These are phyloP conservation scores for Anseranas semipalmata DNA, from an alignment of 2,113 vertebrate species.

Conservation along the genomic window DNA sequence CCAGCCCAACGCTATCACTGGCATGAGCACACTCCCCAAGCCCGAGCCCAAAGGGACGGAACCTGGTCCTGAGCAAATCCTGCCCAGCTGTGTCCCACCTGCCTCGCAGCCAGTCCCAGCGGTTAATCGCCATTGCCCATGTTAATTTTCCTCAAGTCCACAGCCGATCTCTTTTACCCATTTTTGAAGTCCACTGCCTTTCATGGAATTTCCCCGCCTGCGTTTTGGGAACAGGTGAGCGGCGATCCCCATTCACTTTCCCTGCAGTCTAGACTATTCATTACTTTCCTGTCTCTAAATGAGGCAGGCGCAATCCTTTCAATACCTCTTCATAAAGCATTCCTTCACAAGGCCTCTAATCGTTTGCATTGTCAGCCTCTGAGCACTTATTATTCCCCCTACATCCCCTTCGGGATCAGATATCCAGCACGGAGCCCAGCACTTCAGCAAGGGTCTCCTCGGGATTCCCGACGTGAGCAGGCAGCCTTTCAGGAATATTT, in stretches of 20 bases:
- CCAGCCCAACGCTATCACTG: neutral
- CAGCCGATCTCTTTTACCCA: neutral
- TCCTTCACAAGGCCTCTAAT: constrained; percentile 63
- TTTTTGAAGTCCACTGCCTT: constrained; percentile 47
- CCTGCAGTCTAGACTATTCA: constrained; percentile 70
- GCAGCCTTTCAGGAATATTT: neutral
- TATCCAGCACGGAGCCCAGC: constrained; percentile 30
- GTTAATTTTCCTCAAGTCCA: constrained; percentile 36
- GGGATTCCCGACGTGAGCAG: neutral
- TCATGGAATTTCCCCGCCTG: constrained; percentile 22
- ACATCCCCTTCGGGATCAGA: constrained; percentile 57
- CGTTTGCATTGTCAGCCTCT: constrained; percentile 65
- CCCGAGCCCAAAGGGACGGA: neutral
- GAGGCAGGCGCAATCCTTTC: constrained; percentile 54
- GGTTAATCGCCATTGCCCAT: neutral
- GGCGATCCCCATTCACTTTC: constrained; percentile 59
- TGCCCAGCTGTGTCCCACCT: neutral
- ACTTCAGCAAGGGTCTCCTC: constrained; percentile 14
- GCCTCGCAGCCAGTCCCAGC: neutral
- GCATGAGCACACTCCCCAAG: neutral
- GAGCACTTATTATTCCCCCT: constrained; percentile 67
- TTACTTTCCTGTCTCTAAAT: constrained; percentile 63
- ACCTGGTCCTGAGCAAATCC: neutral
- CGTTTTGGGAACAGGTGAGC: constrained; percentile 49
- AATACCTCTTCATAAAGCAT: constrained; percentile 56